Base-by-base conservation (phyloP, 1,140 invertebrate species). In the Eueides isabella region DNA sequence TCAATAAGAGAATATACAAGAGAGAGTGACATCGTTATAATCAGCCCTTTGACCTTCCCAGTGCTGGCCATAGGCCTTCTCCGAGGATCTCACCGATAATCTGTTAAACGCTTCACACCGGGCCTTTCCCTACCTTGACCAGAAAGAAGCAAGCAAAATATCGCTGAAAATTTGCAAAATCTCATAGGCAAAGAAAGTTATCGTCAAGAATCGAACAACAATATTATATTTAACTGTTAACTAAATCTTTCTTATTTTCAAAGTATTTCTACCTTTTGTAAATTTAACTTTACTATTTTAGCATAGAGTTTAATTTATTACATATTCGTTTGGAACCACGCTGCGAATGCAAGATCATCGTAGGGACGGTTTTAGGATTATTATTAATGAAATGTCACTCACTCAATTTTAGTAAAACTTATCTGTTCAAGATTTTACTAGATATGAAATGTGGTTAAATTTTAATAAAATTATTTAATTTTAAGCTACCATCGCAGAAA, bases 351-450 rank as follows among this genome's bases (percentile, higher is more conserved):
- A 68, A 73, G 80, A 84, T 82, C 77, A 86, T 75, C 71, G 44
- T 72, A 29, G 41, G 61, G 61, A 63, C 68, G 79, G 75, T 82
- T 80, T 81, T 75, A 65, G 81, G 84, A 85, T 85, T 82, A 85
- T 87, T 85, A 85, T 86, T 86, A 82, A 87, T 87, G 84, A 83
- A 84, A 87, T 84, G 83, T 86, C 85, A 85, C 79, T 86, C 85
- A 85, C 79, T 71, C 61, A 68, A 14, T 62, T 75, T 67, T 16
- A 23, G 55, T 28, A 23, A 1, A 14, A 23, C 3, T 26, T 55
- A 1, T 55, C 19, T 11, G 11, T 55, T 55, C n/a, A 44, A 19
- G 7, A 19, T 19, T 19, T 44, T 44, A 19, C 16, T 19, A 7
- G n/a, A 38, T 0, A 38, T 38, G 2, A n/a, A n/a, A n/a, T n/a